Percentiles rank a stretch among this genome's conserved stretches.
Evolutionary conservation across 1,140 invertebrate species (phyloP).

Genomic region (Steinernema khuongi): DNA sequence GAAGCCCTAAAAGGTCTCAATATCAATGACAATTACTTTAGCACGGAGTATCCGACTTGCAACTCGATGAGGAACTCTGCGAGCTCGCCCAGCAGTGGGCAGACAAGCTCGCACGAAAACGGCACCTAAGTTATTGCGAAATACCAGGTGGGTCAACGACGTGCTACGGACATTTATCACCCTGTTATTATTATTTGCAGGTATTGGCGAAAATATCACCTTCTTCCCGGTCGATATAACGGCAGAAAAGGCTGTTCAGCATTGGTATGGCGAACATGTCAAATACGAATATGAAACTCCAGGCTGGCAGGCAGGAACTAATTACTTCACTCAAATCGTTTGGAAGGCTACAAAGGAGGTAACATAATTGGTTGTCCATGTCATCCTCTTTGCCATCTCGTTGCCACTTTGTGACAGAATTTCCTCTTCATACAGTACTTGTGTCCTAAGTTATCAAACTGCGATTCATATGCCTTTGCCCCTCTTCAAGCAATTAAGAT

Average conservation of each 20-base stretch:
- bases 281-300: conserved; percentile 58
- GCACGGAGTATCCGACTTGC: conserved; percentile 45
- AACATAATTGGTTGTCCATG: neutral
- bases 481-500: no score
- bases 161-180: neutral
- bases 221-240: conserved; percentile 49
- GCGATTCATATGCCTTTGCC: no score
- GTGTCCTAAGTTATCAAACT: no score
- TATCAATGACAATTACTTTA: conserved; percentile 26
- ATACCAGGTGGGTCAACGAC: conserved; percentile 34
- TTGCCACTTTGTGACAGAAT: neutral
- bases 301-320: conserved; percentile 56
- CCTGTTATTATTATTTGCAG: conserved; percentile 27
- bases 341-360: conserved; percentile 56
- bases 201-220: conserved; percentile 55
- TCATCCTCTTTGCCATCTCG: neutral
- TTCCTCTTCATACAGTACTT: no score
- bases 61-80: conserved; percentile 41
- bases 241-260: conserved; percentile 43
- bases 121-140: conserved; percentile 46
- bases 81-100: conserved; percentile 50
- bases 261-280: conserved; percentile 55
- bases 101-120: conserved; percentile 44
- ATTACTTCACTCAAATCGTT: conserved; percentile 58
- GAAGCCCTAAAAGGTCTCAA: neutral